These are phyloP conservation scores for Oscheius sp. DNA, from an alignment of 2,888 invertebrate genomes.

Conservation along the genomic window DNA sequence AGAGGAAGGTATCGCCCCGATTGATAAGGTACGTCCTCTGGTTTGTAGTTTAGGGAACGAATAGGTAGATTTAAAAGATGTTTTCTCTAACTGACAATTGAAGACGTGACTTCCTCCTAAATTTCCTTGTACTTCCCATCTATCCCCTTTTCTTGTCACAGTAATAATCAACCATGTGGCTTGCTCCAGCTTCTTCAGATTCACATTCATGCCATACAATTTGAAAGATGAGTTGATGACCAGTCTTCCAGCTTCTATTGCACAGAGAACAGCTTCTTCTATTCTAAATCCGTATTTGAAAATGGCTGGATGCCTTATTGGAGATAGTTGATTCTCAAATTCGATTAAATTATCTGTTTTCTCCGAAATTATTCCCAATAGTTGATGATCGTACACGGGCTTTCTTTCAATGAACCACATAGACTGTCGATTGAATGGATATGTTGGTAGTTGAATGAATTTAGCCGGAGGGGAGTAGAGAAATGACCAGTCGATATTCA, in stretches of 20 bases:
- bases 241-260: neutral
- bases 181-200: neutral
- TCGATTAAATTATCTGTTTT: slow-evolving; percentile 29
- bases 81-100: neutral
- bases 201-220: neutral
- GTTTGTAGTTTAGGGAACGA: neutral
- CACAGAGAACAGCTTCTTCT: slow-evolving; percentile 22
- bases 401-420: slow-evolving; percentile 50
- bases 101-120: neutral
- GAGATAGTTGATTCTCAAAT: slow-evolving; percentile 48
- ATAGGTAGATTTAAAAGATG: neutral
- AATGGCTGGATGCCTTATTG: slow-evolving; percentile 44
- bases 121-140: neutral
- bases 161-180: slow-evolving; percentile 34
- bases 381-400: slow-evolving; percentile 52
- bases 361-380: slow-evolving; percentile 52
- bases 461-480: slow-evolving; percentile 37
- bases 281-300: slow-evolving; percentile 43
- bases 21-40: neutral
- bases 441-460: slow-evolving; percentile 53
- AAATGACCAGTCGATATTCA: slow-evolving; percentile 49
- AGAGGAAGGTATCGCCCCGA: neutral
- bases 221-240: neutral
- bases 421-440: slow-evolving; percentile 53
- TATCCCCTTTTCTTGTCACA: slow-evolving; percentile 28